A percentile compares a stretch with the other conserved stretches of the same genome.
phyloP scores from a whole-genome alignment of 2,888 invertebrate genomes.

The Drosophila cognata region DNA sequence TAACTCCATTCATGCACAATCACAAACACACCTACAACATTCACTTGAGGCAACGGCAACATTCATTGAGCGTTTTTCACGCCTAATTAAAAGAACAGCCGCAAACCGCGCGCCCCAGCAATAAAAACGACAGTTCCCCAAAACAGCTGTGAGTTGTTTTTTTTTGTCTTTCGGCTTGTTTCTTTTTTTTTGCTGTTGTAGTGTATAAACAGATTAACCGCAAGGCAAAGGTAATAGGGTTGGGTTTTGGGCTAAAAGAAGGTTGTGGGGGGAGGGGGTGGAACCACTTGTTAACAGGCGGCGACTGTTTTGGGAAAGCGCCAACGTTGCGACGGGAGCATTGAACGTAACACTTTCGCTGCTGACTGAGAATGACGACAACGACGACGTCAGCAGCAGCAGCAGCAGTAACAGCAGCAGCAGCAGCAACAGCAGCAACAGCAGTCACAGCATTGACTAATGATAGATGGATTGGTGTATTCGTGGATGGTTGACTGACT shows the following conservation, averaged over 20 bases:
- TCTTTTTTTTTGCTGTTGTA: conserved; percentile 27
- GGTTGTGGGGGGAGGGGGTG: conserved; percentile 2
- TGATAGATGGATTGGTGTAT: conserved; percentile 69
- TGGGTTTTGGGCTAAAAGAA: conserved; percentile 6
- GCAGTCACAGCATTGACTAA: conserved; percentile 76
- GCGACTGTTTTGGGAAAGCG: conserved; percentile 72
- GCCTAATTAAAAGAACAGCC: conserved; percentile 74
- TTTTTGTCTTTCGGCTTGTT: conserved; percentile 4
- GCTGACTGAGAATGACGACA: conserved; percentile 48
- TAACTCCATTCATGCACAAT: conserved; percentile 25
- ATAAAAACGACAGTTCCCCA: conserved; percentile 45
- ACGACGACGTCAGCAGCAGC: conserved; percentile 14
- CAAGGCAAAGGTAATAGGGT: conserved; percentile 33
- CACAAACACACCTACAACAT: conserved; percentile 30
- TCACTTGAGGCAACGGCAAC: conserved; percentile 28
- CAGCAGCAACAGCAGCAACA: conserved; percentile 32
- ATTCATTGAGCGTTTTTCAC: conserved; percentile 67
- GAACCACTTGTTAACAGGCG: conserved; percentile 72
- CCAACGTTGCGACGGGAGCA: conserved; percentile 65
- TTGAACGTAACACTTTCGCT: conserved; percentile 79
- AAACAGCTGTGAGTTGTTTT: conserved; percentile 34
- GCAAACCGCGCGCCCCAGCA: conserved; percentile 20
- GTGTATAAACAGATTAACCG: conserved; percentile 61
- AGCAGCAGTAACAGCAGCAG: conserved; percentile 29
- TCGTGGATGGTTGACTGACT: conserved; percentile 39